Evolutionary conservation across 2,888 invertebrate species (phyloP).

Genomic region (Augochlorella aurata): DNA sequence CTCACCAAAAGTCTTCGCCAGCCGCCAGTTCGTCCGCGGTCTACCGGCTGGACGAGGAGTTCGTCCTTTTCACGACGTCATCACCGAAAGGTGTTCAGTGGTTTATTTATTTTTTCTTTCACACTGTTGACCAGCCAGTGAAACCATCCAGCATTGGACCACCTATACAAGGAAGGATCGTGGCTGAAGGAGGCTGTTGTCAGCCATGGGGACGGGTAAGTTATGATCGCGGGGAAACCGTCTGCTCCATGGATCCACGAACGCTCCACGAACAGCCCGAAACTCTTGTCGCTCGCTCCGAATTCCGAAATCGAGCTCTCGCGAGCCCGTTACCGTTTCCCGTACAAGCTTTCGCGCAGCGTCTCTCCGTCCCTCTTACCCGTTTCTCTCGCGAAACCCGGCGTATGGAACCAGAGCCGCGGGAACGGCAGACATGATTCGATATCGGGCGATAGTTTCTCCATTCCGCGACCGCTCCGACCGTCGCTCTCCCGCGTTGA

Average conservation of each 20-base stretch:
- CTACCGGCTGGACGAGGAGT: constrained; percentile 77
- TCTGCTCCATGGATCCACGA: constrained; percentile 37
- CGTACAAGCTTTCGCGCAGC: not conserved
- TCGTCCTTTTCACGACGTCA: constrained; percentile 50
- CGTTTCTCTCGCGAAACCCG: not conserved
- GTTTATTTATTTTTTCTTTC: constrained; percentile 46
- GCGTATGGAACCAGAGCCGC: constrained; percentile 1
- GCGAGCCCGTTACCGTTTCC: not conserved
- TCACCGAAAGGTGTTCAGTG: constrained; percentile 52
- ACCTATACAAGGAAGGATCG: constrained; percentile 71
- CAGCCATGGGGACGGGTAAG: constrained; percentile 81
- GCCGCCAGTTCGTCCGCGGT: constrained; percentile 80
- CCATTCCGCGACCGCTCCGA: not conserved
- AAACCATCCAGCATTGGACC: constrained; percentile 67
- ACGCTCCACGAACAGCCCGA: not conserved
- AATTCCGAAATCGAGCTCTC: not conserved
- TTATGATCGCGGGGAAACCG: constrained; percentile 44
- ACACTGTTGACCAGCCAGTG: constrained; percentile 65
- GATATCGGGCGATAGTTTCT: constrained; percentile 18
- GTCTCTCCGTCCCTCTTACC: not conserved
- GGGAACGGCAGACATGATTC: constrained; percentile 5
- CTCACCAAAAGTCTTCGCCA: constrained; percentile 76
- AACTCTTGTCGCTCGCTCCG: not conserved
- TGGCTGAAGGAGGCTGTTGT: constrained; percentile 75
- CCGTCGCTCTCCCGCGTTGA: not conserved